phyloP scores from a whole-genome alignment of 2,888 invertebrate species.

The Sericinus montela region DNA sequence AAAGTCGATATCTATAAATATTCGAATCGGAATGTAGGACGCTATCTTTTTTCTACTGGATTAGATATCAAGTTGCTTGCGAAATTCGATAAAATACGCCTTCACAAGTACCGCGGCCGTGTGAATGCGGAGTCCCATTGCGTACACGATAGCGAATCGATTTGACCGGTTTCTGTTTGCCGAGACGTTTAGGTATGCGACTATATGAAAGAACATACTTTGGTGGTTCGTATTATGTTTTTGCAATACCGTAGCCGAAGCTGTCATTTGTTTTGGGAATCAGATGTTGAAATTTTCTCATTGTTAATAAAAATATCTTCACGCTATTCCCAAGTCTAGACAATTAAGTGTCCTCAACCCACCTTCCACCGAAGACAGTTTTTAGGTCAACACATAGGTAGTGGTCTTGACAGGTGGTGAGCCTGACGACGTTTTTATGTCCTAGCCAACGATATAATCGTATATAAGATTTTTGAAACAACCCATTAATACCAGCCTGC shows the following conservation, averaged over 20 bases:
- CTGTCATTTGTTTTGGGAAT: not conserved
- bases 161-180: not conserved
- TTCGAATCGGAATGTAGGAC: not conserved
- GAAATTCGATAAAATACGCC: conserved; percentile 7
- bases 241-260: not conserved
- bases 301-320: too few relatives aligned
- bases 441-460: too few relatives aligned
- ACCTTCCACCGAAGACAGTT: too few relatives aligned
- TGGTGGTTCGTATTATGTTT: not conserved
- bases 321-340: too few relatives aligned
- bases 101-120: not conserved
- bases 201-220: not conserved
- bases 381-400: too few relatives aligned
- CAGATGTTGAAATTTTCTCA: too few relatives aligned
- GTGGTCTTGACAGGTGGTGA: too few relatives aligned
- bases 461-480: too few relatives aligned
- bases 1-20: too few relatives aligned
- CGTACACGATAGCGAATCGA: not conserved
- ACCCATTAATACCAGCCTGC: too few relatives aligned
- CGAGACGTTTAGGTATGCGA: not conserved
- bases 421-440: too few relatives aligned
- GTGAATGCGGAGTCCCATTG: not conserved
- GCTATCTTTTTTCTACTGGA: conserved; percentile 3
- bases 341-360: too few relatives aligned
- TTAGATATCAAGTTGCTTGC: conserved; percentile 8